Evolutionary conservation across 1,140 invertebrate genomes (phyloP), one percentile per base, ranked within the genome.

Genomic region (Nymphalis io): DNA sequence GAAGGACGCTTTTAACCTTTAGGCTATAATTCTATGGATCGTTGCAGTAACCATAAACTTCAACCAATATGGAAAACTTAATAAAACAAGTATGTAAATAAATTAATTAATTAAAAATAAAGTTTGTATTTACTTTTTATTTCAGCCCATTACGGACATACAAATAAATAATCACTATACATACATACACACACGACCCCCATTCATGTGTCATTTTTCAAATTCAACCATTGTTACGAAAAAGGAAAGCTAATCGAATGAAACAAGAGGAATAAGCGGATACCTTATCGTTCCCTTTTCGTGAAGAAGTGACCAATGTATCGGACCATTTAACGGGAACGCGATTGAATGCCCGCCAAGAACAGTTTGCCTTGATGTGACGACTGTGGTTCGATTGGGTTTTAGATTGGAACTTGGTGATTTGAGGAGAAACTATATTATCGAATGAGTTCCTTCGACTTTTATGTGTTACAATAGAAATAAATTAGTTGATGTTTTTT

Each of bases 301-400:
- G 60, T 63, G 51, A 55, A 51, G 46, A 51, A 63, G 46, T 63
- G 60, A 63, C 60, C 60, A 38, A 63, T 63, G 60, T 58, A 46
- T 66, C 23, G 64, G 39, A 42, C 18, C 53, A 59, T 42, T 66
- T 66, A 66, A 57, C 40, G 40, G 65, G 42, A 16, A 51, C 42
- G 46, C 57, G 38, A 68, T 60, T 66, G 55, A 48, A 59, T 18
- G 59, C 59, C 59, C 40, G 39, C 38, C 55, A 15, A 42, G 42
- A 15, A 48, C 57, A 68, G 58, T 51, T 53, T 33, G 6, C 65
- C 42, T 60, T 60, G 64, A 60, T 67, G 63, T 42, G 59, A 60
- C 59, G 59, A 39, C 59, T 33, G 23, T 38, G 21, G 60, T 38
- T 1, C 20, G 44, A 62, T 62, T 62, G 60, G 44, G 51, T 62